Percentiles rank a stretch among this genome's conserved stretches.
Evolutionary conservation across 2,888 invertebrate species (phyloP).

Genomic region (Carpatolechia fugitivella): DNA sequence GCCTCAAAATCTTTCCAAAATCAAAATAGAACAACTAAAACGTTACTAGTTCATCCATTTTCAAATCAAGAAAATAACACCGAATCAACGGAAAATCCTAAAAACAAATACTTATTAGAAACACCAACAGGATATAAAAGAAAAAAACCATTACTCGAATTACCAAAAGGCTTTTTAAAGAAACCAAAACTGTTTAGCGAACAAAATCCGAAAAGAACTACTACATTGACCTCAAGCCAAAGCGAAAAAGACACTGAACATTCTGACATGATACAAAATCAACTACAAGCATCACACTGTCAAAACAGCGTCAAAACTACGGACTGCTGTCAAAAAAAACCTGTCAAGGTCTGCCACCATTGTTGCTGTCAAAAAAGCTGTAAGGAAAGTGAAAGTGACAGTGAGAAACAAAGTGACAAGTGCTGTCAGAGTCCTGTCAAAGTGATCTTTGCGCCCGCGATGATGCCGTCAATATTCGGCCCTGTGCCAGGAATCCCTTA

Average conservation of each 20-base stretch:
- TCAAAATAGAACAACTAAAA: conserved; percentile 40
- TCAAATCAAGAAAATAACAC: conserved; percentile 23
- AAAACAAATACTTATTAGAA: conserved; percentile 56
- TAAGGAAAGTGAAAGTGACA: conserved; percentile 17
- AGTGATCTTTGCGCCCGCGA: conserved; percentile 65
- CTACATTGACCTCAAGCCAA: conserved; percentile 13
- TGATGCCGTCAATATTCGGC: conserved; percentile 64
- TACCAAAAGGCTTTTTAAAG: conserved; percentile 53
- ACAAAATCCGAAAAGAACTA: too few relatives aligned
- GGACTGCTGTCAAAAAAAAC: conserved; percentile 20
- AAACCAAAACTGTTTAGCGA: conserved; percentile 51
- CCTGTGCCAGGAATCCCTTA: conserved; percentile 57
- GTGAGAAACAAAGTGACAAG: conserved; percentile 7
- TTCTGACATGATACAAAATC: conserved; percentile 37
- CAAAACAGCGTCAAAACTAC: conserved; percentile 20
- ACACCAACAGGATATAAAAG: conserved; percentile 63
- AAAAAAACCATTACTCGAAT: conserved; percentile 53
- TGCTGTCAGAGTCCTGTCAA: conserved; percentile 52
- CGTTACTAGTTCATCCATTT: conserved; percentile 60
- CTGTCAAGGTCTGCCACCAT: conserved; percentile 37
- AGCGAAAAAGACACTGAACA: conserved; percentile 17
- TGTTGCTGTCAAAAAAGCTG: conserved; percentile 41
- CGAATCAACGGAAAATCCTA: conserved; percentile 26
- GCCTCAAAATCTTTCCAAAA: conserved; percentile 39
- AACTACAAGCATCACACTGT: too few relatives aligned